Conservation (phyloP, 2,113 vertebrate genomes). For the Hydrochoerus hydrochaeris region DNA sequence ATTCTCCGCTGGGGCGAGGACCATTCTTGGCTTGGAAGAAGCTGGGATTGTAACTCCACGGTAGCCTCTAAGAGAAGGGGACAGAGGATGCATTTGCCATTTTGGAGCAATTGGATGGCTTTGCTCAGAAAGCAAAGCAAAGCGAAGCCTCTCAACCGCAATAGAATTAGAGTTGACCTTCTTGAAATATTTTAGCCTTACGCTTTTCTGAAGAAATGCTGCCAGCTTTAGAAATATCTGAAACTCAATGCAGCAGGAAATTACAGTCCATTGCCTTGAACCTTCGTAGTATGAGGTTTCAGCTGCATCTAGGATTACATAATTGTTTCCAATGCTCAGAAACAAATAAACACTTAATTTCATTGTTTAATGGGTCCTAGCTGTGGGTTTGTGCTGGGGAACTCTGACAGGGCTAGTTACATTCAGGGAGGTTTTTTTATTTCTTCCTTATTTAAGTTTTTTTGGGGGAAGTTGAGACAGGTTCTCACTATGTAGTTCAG, state of each 20-base stretch:
- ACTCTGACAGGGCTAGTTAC: background rate
- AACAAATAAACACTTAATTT: conserved; percentile 49
- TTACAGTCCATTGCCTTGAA: conserved; percentile 50
- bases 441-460: background rate
- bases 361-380: background rate
- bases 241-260: conserved; percentile 14
- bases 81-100: background rate
- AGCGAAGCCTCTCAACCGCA: background rate
- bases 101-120: background rate
- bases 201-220: conserved; percentile 46
- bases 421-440: background rate
- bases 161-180: conserved; percentile 58
- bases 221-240: background rate
- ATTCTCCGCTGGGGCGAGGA: background rate
- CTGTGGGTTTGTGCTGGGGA: background rate
- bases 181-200: background rate
- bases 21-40: background rate
- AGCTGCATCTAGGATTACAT: conserved; percentile 39
- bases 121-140: background rate
- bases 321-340: conserved; percentile 61
- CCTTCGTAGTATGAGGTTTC: conserved; percentile 38
- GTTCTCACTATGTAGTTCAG: background rate
- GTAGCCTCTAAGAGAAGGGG: background rate
- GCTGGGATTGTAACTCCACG: fast-evolving
- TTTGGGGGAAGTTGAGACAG: background rate